Base-by-base conservation (phyloP, 2,888 invertebrate species). In the Stictocephala bisonia region DNA sequence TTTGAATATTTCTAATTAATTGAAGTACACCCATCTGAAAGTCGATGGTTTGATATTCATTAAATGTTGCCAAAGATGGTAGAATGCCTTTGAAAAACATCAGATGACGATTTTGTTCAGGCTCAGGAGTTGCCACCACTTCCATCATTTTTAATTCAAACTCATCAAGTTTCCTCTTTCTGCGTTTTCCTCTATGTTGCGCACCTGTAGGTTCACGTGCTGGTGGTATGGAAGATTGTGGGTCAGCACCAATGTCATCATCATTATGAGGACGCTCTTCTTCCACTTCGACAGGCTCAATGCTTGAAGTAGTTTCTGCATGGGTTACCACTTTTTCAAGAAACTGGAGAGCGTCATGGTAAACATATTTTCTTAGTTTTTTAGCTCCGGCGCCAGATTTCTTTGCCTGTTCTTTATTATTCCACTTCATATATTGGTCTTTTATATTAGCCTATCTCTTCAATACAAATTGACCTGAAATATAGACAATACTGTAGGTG, bases 41-140 rank as follows among this genome's bases (percentile, higher is more conserved):
- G 41, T 77, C 72, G 40, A 76, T 29, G 31, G 18, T 64, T 71
- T 77, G 74, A 72, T 74, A 41, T 24, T 77, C 75, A 66, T 66
- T 69, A 69, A 77, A 76, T 51, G 27, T 60, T 22, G 31, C 11
- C 31, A 75, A 35, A 35, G 64, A 72, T n/a, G 76, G 75, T 35
- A 76, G 22, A 40, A 76, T 53, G 13, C 73, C 74, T 73, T 76
- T 74, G 41, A 76, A 76, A 76, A 76, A 76, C 48, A 70, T 69
- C 20, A 76, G 26, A 53, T 74, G 74, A 24, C 75, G 66, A 53
- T 74, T 60, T 75, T 7, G 67, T 74, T 74, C 73, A 15, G 60
- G 35, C 31, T 60, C 60, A n/a, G 60, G 68, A 9, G 26, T 24
- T 50, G 48, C 68, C n/a, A 68, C 41, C 20, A 67, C 50, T 66